phyloP scores from a whole-genome alignment of 2,888 invertebrate genomes.

The Podotricha telesiphe region DNA sequence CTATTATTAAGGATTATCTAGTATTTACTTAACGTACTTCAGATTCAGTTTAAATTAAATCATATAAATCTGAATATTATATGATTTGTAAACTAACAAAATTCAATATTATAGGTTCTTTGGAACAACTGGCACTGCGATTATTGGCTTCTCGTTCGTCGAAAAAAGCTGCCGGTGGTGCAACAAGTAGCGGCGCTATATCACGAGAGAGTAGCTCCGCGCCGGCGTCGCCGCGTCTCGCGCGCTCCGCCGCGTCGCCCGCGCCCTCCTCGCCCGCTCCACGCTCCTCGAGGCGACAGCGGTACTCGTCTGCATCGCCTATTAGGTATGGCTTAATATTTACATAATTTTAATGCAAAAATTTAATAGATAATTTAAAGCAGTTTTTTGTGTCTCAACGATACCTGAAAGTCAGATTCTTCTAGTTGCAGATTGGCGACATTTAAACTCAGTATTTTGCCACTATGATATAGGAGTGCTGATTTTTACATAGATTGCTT shows the following conservation, averaged over 20 bases:
- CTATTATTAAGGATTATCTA: background rate
- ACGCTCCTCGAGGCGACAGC: constrained; percentile 87
- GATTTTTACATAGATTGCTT: no score
- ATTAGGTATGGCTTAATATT: constrained; percentile 70
- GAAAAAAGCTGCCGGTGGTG: constrained; percentile 30
- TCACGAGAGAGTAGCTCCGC: constrained; percentile 69
- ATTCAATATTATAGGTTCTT: constrained; percentile 59
- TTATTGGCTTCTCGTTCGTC: constrained; percentile 64
- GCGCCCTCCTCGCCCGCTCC: constrained; percentile 81
- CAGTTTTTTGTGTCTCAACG: no score
- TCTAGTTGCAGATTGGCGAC: no score
- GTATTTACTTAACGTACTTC: background rate
- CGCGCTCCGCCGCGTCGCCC: constrained; percentile 88
- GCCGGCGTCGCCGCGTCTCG: constrained; percentile 85
- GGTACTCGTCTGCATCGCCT: constrained; percentile 91
- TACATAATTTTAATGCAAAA: no score
- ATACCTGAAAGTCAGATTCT: no score
- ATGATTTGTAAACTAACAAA: background rate
- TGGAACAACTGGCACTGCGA: constrained; percentile 74
- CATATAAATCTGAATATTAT: background rate
- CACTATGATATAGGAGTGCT: no score
- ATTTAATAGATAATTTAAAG: no score
- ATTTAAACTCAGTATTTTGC: no score
- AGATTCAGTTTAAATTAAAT: background rate
- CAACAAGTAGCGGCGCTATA: constrained; percentile 25